phyloP scores from a whole-genome alignment of 2,888 invertebrate genomes.

The Dryadula phaetusa region DNA sequence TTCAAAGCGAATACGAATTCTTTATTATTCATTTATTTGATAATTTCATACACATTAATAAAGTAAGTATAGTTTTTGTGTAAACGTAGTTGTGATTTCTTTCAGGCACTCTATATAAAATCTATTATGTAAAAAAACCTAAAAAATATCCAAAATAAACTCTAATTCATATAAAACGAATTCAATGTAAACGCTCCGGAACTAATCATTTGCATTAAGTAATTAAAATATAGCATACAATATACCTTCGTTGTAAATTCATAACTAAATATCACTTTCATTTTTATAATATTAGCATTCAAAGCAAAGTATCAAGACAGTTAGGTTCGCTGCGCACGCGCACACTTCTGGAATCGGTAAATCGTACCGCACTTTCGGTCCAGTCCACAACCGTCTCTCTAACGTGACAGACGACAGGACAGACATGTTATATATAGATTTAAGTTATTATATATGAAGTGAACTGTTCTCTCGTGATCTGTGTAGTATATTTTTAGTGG shows the following conservation, averaged over 20 bases:
- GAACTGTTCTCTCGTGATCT: constrained; percentile 51
- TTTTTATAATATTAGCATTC: constrained; percentile 75
- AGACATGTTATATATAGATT: constrained; percentile 56
- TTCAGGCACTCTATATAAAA: too few species aligned
- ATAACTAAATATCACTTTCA: constrained; percentile 63
- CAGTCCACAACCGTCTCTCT: constrained; percentile 80
- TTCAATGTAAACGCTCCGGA: neutral
- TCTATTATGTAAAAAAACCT: too few species aligned
- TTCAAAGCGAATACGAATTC: too few species aligned
- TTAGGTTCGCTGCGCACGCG: constrained; percentile 70
- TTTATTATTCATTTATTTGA: too few species aligned
- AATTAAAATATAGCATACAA: neutral
- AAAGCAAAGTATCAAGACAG: constrained; percentile 75
- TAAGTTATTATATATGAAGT: constrained; percentile 43
- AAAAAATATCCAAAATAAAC: too few species aligned
- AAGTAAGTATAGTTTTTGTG: too few species aligned
- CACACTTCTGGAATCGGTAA: constrained; percentile 72
- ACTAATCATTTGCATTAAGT: neutral
- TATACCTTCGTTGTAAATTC: constrained; percentile 9
- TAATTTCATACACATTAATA: too few species aligned
- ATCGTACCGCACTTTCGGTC: constrained; percentile 65
- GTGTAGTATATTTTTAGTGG: constrained; percentile 55
- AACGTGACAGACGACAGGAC: constrained; percentile 74
- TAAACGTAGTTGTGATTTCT: too few species aligned
- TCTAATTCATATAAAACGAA: too few species aligned